Percentiles rank a stretch among this genome's conserved stretches.
Conservation (phyloP, 2,113 vertebrate species). For the Sminthopsis crassicaudata region DNA sequence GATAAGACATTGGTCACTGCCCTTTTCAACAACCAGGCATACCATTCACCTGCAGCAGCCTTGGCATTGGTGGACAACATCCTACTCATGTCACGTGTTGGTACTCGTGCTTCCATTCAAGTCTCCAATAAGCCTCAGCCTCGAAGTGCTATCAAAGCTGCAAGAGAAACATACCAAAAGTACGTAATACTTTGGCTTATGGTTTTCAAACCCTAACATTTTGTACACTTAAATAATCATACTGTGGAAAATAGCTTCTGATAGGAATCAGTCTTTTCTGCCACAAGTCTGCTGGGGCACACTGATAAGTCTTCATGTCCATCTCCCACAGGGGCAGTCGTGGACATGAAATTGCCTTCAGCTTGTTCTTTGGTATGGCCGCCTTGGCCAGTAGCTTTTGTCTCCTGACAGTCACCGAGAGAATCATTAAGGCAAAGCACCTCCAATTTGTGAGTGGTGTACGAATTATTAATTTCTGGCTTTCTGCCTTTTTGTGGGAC, state of each 20-base stretch:
- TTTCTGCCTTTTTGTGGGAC: slow-evolving; percentile 96
- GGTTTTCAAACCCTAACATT: not conserved
- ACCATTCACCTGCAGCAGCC: slow-evolving; percentile 90
- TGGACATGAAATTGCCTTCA: slow-evolving; percentile 92
- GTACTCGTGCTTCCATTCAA: slow-evolving; percentile 90
- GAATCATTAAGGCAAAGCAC: slow-evolving; percentile 92
- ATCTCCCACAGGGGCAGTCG: slow-evolving; percentile 86
- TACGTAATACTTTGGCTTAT: slow-evolving; percentile 80
- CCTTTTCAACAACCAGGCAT: slow-evolving; percentile 96
- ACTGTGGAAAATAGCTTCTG: slow-evolving; percentile 20
- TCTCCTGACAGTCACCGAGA: slow-evolving; percentile 92
- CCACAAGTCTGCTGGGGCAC: not conserved
- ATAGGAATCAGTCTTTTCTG: not conserved
- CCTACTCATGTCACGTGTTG: slow-evolving; percentile 88
- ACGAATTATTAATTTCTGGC: slow-evolving; percentile 93
- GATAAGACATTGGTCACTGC: slow-evolving; percentile 82
- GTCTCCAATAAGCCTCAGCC: slow-evolving; percentile 94
- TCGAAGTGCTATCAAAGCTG: slow-evolving; percentile 87
- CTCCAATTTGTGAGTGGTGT: slow-evolving; percentile 95
- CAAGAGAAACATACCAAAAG: slow-evolving; percentile 90
- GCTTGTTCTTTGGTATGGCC: slow-evolving; percentile 95
- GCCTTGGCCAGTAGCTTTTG: slow-evolving; percentile 93
- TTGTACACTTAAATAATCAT: slow-evolving; percentile 1
- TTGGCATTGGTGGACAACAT: slow-evolving; percentile 92
- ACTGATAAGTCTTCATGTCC: not conserved